Percentiles rank a stretch among this genome's conserved stretches.
phyloP scores from a whole-genome alignment of 1,140 invertebrate species.

The Drosophila lacteicornis region DNA sequence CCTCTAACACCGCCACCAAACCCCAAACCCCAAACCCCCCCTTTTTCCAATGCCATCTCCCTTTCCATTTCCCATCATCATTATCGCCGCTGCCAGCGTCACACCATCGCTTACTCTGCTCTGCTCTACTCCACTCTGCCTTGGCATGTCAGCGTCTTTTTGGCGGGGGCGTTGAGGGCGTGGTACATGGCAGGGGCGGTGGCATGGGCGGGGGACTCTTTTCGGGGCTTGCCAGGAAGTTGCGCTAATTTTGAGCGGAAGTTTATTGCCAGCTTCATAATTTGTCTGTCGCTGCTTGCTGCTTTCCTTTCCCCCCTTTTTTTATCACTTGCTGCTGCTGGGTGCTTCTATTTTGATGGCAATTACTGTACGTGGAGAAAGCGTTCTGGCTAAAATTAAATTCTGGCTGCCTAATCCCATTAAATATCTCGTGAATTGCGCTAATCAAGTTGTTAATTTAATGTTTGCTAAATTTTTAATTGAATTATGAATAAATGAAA shows the following conservation, averaged over 20 bases:
- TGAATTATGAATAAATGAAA: conserved; percentile 70
- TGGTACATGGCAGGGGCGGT: conserved; percentile 3
- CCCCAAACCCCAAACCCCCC: background rate
- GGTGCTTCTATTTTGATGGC: conserved; percentile 55
- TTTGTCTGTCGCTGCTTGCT: conserved; percentile 58
- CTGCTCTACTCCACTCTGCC: conserved; percentile 3
- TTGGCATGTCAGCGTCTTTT: conserved; percentile 43
- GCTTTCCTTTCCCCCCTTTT: conserved; percentile 3
- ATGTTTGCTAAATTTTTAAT: conserved; percentile 74
- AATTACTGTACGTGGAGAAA: conserved; percentile 39
- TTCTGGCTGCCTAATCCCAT: conserved; percentile 65
- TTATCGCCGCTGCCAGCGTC: conserved; percentile 30
- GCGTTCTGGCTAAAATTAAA: conserved; percentile 57
- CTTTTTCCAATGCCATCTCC: conserved; percentile 10
- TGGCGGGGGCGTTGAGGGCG: conserved; percentile 12
- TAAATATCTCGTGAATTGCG: conserved; percentile 73
- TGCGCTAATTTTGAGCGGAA: conserved; percentile 74
- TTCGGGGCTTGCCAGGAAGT: conserved; percentile 69
- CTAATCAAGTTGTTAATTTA: conserved; percentile 75
- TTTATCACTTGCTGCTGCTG: conserved; percentile 38
- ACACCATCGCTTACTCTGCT: conserved; percentile 33
- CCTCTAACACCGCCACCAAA: conserved; percentile 1
- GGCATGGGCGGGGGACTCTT: conserved; percentile 37
- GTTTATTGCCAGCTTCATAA: conserved; percentile 77
- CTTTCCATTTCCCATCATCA: conserved; percentile 30